Percentiles rank a stretch among this genome's conserved stretches.
These are phyloP conservation scores for Helicoverpa assulta DNA, from an alignment of 2,888 invertebrate genomes.

Conservation along the genomic window DNA sequence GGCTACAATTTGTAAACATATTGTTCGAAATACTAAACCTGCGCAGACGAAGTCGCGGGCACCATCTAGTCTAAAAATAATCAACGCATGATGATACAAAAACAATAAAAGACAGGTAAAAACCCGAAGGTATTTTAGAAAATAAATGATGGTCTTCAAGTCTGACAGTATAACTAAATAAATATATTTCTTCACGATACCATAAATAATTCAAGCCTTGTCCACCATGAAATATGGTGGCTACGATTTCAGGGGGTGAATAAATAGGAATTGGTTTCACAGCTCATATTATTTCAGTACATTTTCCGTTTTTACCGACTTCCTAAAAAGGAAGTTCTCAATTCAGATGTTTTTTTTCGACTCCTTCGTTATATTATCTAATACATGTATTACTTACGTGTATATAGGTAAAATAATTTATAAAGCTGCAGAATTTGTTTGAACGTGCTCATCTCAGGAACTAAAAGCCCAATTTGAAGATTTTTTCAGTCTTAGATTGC, in stretches of 20 bases:
- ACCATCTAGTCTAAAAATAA: too few relatives aligned
- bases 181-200: slow-evolving; percentile 77
- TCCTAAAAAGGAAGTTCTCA: too few relatives aligned
- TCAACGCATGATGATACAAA: too few relatives aligned
- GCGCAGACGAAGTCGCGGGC: too few relatives aligned
- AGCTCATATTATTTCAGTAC: slow-evolving; percentile 58
- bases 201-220: slow-evolving; percentile 86
- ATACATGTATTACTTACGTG: slow-evolving; percentile 71
- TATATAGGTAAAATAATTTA: slow-evolving; percentile 15
- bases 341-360: slow-evolving; percentile 15
- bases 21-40: too few relatives aligned
- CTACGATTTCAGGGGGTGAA: slow-evolving; percentile 72
- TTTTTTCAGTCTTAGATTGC: too few relatives aligned
- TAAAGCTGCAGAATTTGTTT: too few relatives aligned
- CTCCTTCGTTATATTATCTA: slow-evolving; percentile 50
- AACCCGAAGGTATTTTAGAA: background rate
- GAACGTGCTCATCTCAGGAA: too few relatives aligned
- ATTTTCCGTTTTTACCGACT: slow-evolving; percentile 47
- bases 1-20: too few relatives aligned
- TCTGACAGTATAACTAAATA: slow-evolving; percentile 3
- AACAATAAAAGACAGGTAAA: too few relatives aligned
- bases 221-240: slow-evolving; percentile 82
- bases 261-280: slow-evolving; percentile 73
- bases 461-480: too few relatives aligned
- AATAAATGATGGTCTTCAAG: background rate